These are phyloP conservation scores for Acrocephalus kingi DNA, from an alignment of 2,113 vertebrate species.

Conservation along the genomic window DNA sequence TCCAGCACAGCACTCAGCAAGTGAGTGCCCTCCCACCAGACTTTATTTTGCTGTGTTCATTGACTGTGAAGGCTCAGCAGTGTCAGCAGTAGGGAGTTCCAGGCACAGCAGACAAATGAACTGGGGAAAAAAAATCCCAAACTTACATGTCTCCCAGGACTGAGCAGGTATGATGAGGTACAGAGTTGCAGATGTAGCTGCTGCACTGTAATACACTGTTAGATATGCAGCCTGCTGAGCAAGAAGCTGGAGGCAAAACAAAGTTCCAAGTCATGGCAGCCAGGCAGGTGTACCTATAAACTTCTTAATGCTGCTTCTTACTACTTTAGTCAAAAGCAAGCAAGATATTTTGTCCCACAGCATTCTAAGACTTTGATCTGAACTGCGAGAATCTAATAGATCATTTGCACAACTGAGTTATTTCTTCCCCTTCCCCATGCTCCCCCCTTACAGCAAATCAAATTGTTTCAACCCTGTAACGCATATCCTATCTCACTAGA, in stretches of 20 bases:
- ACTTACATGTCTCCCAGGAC: neutral
- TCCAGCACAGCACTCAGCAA: conserved; percentile 9
- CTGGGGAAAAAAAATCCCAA: neutral
- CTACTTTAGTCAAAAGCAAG: neutral
- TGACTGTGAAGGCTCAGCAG: conserved; percentile 13
- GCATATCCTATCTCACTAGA: neutral
- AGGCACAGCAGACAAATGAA: neutral
- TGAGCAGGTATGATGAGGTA: rapidly evolving
- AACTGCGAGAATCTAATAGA: neutral
- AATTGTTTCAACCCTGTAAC: neutral
- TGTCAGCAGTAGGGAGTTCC: neutral
- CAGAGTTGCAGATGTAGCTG: neutral
- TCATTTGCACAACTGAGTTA: neutral
- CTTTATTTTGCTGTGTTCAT: conserved; percentile 4
- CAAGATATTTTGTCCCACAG: neutral
- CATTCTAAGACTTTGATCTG: neutral
- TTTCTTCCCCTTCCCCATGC: neutral
- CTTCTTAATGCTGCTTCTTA: neutral
- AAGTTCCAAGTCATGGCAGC: neutral
- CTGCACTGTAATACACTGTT: neutral
- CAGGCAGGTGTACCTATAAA: neutral
- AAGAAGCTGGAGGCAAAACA: neutral
- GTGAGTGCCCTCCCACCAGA: neutral
- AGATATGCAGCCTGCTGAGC: neutral
- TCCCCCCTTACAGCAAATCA: neutral